These are phyloP conservation scores for Kryphioiulus occultus DNA, from an alignment of 2,888 invertebrate species.

Conservation along the genomic window DNA sequence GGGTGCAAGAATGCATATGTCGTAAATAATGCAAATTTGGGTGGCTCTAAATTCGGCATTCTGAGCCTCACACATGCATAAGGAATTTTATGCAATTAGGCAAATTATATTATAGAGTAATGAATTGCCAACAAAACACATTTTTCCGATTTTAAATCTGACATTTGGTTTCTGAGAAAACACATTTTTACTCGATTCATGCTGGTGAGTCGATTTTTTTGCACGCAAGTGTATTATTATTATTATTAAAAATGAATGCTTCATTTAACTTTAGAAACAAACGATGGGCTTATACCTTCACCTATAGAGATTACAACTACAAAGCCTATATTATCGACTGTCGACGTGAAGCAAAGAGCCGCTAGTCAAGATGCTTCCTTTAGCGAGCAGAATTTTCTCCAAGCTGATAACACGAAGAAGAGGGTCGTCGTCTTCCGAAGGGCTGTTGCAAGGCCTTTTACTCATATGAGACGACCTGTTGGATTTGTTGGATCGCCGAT, in stretches of 20 bases:
- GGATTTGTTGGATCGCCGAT: background rate
- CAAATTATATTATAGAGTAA: no score
- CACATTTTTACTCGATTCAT: no score
- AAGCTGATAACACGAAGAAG: constrained; percentile 3
- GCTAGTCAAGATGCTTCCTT: background rate
- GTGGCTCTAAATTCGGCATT: no score
- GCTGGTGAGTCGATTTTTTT: no score
- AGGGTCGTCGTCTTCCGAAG: background rate
- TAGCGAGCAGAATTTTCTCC: background rate
- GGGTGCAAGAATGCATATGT: no score
- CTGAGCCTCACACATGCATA: no score
- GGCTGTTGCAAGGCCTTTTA: background rate
- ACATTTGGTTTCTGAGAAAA: no score
- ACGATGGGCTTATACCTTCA: background rate
- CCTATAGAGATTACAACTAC: background rate
- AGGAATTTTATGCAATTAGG: no score
- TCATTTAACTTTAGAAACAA: background rate
- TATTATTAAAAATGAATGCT: background rate
- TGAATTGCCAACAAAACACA: no score
- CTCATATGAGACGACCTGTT: background rate
- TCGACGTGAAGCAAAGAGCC: background rate
- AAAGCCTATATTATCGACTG: background rate
- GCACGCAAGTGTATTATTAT: no score
- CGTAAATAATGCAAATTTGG: no score
- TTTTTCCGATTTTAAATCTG: no score